These are phyloP conservation scores for Cryptocephalus moraei DNA, from an alignment of 2,888 invertebrate genomes.

Conservation along the genomic window DNA sequence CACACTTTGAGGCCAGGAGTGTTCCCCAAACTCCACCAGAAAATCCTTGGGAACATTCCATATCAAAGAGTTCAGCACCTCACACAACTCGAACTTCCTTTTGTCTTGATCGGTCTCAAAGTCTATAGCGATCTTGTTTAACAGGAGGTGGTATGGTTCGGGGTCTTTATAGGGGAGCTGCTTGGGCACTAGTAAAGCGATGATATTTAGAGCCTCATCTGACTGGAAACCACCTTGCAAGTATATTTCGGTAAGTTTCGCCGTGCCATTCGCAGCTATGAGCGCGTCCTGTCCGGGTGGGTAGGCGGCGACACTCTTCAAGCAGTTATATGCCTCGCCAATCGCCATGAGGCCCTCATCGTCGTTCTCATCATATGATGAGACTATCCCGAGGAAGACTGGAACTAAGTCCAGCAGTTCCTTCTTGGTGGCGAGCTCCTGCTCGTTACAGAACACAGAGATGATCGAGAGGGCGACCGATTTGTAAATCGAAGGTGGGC, in stretches of 20 bases:
- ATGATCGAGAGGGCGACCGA: conserved; percentile 82
- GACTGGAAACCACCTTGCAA: conserved; percentile 82
- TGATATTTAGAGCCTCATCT: conserved; percentile 77
- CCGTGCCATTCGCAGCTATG: conserved; percentile 65
- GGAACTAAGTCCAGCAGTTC: conserved; percentile 78
- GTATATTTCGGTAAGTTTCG: conserved; percentile 77
- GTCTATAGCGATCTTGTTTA: conserved; percentile 75
- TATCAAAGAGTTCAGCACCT: conserved; percentile 64
- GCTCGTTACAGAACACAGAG: conserved; percentile 75
- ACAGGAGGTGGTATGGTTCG: conserved; percentile 68
- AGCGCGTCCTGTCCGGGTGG: conserved; percentile 72
- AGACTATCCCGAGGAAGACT: conserved; percentile 73
- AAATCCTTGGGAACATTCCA: conserved; percentile 59
- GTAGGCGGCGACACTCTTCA: conserved; percentile 70
- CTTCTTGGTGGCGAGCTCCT: conserved; percentile 68
- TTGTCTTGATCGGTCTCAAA: conserved; percentile 84
- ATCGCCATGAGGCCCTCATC: conserved; percentile 81
- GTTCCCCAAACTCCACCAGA: conserved; percentile 56
- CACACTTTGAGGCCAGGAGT: conserved; percentile 73
- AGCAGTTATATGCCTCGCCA: conserved; percentile 75
- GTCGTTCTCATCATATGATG: conserved; percentile 74
- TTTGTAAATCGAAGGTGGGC: conserved; percentile 82
- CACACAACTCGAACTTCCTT: conserved; percentile 79
- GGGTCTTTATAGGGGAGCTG: conserved; percentile 71
- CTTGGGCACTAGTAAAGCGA: conserved; percentile 55